Evolutionary conservation across 1,140 invertebrate species (phyloP).

Genomic region (Melanaphis sacchari): DNA sequence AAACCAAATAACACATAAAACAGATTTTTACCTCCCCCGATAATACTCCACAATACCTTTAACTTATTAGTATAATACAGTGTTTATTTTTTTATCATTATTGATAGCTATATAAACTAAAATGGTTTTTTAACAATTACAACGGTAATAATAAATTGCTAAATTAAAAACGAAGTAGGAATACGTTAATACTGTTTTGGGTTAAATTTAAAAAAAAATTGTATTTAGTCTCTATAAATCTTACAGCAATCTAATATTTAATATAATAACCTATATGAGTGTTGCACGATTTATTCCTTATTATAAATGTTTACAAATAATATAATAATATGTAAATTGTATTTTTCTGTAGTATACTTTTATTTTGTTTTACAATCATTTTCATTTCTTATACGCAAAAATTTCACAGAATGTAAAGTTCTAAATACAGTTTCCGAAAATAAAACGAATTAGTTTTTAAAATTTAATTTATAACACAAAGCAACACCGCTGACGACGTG

Average conservation of each 20-base stretch:
- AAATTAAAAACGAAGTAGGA: not conserved
- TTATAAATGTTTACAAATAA: not conserved
- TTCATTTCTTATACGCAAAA: not conserved
- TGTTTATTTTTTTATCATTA: not conserved
- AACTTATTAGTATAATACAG: not conserved
- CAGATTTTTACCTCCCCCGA: not conserved
- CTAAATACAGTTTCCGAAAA: not conserved
- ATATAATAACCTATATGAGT: no score
- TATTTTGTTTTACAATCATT: not conserved
- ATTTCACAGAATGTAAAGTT: not conserved
- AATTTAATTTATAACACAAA: slow-evolving; percentile 5
- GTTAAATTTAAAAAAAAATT: no score
- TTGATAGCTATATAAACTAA: not conserved
- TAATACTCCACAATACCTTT: not conserved
- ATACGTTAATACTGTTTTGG: not conserved
- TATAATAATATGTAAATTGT: not conserved
- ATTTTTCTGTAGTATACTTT: not conserved
- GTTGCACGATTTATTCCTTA: not conserved
- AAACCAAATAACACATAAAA: not conserved
- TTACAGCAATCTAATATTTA: not conserved
- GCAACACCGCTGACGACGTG: not conserved
- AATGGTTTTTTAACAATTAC: no score
- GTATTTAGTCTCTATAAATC: not conserved
- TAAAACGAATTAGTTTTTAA: not conserved
- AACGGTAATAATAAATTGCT: not conserved